Conservation (phyloP, 1,140 invertebrate species). For the Batillaria attramentaria region DNA sequence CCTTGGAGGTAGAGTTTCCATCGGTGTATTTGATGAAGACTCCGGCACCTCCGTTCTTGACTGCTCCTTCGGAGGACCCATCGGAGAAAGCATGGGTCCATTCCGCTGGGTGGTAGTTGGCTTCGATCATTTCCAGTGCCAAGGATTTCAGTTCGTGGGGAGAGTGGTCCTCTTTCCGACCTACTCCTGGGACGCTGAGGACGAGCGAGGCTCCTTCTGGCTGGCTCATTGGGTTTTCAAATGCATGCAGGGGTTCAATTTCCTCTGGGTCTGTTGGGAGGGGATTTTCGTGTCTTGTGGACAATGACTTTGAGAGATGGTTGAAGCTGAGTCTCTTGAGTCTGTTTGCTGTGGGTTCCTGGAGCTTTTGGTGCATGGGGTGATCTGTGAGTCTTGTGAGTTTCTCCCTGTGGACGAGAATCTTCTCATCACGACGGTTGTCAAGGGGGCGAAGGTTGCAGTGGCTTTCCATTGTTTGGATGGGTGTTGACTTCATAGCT, state of each 20-base stretch:
- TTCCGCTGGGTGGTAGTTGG: neutral
- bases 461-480: slow-evolving; percentile 20
- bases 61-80: slow-evolving; percentile 22
- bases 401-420: no score
- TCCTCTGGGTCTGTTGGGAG: neutral
- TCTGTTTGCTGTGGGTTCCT: neutral
- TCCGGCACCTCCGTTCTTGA: slow-evolving; percentile 31
- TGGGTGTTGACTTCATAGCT: neutral
- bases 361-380: neutral
- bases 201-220: neutral
- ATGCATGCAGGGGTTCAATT: neutral
- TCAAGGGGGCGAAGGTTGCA: slow-evolving; percentile 5
- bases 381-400: neutral
- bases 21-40: no score
- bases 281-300: neutral
- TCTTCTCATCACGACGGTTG: slow-evolving; percentile 7
- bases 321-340: slow-evolving; percentile 18
- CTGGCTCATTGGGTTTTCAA: neutral
- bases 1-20: no score
- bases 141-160: neutral
- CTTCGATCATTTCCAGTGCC: slow-evolving; percentile 23
- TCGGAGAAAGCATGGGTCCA: slow-evolving; percentile 31
- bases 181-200: neutral
- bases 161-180: neutral
- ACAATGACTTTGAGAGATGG: neutral